phyloP scores from a whole-genome alignment of 30 jellyfish, hydroid and myxozoan genomes.

The Rhopilema esculentum region DNA sequence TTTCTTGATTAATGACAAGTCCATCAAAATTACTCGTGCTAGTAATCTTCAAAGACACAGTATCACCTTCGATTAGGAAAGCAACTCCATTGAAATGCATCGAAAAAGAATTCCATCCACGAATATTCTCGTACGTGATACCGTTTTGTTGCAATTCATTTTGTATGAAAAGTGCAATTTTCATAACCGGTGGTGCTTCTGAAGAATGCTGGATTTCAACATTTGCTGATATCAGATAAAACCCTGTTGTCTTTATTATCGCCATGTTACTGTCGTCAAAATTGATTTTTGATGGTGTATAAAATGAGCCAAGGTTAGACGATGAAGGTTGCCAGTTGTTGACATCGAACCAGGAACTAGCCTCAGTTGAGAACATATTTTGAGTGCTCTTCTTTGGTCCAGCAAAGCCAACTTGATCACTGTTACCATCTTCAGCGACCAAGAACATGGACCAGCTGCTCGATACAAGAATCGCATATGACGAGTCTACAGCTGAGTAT shows the following conservation, averaged over 20 bases:
- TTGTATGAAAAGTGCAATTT: slow-evolving; percentile 54
- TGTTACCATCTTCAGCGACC: slow-evolving; percentile 55
- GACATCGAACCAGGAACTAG: slow-evolving; percentile 28
- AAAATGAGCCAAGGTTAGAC: slow-evolving; percentile 46
- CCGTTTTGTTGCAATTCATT: slow-evolving; percentile 78
- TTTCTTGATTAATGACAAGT: slow-evolving; percentile 21
- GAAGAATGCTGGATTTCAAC: slow-evolving; percentile 46
- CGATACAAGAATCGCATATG: slow-evolving; percentile 25
- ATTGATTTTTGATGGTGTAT: slow-evolving; percentile 48
- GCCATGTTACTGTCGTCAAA: slow-evolving; percentile 72
- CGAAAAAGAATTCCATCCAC: slow-evolving; percentile 51
- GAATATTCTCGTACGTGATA: slow-evolving; percentile 46
- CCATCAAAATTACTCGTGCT: slow-evolving; percentile 47
- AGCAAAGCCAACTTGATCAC: slow-evolving; percentile 55
- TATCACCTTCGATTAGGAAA: slow-evolving; percentile 70
- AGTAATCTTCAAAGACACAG: slow-evolving; percentile 48
- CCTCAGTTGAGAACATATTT: slow-evolving; percentile 21
- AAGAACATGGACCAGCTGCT: slow-evolving; percentile 89
- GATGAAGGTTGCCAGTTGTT: slow-evolving; percentile 36
- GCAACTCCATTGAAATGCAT: slow-evolving; percentile 82
- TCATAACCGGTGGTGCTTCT: slow-evolving; percentile 44
- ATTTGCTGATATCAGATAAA: slow-evolving; percentile 85
- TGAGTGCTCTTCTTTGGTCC: background rate
- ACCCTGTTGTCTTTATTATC: slow-evolving; percentile 68
- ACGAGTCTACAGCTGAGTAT: slow-evolving; percentile 22